These are phyloP conservation scores for Pachymerium ferrugineum DNA, from an alignment of 2,888 invertebrate genomes.

Conservation along the genomic window DNA sequence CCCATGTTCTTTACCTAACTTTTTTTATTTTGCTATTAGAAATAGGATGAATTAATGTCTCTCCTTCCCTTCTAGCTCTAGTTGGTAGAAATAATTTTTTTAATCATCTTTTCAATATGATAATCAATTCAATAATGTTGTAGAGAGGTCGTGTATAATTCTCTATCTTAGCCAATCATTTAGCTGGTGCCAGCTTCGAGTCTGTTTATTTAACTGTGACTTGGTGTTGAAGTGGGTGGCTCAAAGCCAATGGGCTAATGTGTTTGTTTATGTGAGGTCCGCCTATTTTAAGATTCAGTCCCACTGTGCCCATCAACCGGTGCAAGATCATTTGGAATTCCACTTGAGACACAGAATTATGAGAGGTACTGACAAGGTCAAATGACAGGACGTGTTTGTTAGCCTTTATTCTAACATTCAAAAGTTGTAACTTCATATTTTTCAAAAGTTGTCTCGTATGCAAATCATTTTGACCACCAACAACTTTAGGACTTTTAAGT, in stretches of 20 bases:
- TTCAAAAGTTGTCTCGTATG: not conserved
- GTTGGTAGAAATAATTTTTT: too few species aligned
- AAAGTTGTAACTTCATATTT: constrained; percentile 1
- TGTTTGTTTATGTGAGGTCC: constrained; percentile 27
- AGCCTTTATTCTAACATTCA: not conserved
- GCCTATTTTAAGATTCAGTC: constrained; percentile 15
- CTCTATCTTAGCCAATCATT: constrained; percentile 22
- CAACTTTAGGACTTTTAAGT: not conserved
- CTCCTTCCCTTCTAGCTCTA: too few species aligned
- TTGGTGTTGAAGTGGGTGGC: constrained; percentile 22
- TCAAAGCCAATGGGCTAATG: constrained; percentile 27
- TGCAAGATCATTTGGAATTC: not conserved
- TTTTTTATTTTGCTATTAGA: not conserved
- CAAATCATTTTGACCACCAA: constrained; percentile 6
- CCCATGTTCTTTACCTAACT: not conserved
- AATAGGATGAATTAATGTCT: too few species aligned
- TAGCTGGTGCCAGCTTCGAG: not conserved
- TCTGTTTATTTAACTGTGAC: constrained; percentile 25
- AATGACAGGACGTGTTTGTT: not conserved
- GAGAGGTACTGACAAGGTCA: not conserved
- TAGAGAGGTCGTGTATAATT: not conserved
- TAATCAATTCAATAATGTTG: not conserved
- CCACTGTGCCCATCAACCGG: not conserved
- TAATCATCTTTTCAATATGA: not conserved
- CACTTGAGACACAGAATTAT: not conserved